Base-by-base conservation (phyloP, 2,797 vertebrate species). In the Leptodactylus fallax region DNA sequence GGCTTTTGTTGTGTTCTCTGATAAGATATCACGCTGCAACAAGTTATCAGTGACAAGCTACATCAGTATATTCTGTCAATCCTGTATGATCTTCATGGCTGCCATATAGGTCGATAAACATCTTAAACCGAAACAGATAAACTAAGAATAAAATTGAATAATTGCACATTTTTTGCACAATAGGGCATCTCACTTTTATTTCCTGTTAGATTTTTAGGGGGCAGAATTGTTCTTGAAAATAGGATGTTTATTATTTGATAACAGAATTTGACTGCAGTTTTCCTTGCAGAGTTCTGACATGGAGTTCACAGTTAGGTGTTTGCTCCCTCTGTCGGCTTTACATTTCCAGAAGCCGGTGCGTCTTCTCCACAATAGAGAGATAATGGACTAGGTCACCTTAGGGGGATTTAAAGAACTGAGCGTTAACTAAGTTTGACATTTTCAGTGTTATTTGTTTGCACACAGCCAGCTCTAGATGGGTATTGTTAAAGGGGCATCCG, bases 371-470 rank as follows among this genome's bases (percentile, higher is more conserved):
- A 81, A 65, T 17, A 81, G 60, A 81, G 60, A 65, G 79, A 81
- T 81, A 81, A 81, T 81, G 61, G 79, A 81, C 60, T 65, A 65
- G 60, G 79, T 81, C 79, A 81, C 79, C 79, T 81, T 65, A 63
- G 79, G 60, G 79, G 79, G 27, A 81, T 81, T 47, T 49, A 81
- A 47, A 49, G 60, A 65, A 81, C 45, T 65, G 45, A 81, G 21
- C 17, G 58, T 81, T 81, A 81, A 65, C 21, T 81, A 47, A 63
- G 27, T 81, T 81, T 81, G 79, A 81, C 79, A 81, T 51, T 74
- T 74, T 74, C 45, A 5, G 47, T 74, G 71, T 49, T 67, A 67
- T 67, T 72, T 74, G 71, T 74, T 74, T 74, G 71, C 45, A 49
- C 5, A 45, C 71, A 11, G 17, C 47, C 17, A 11, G 45, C 47